These are phyloP conservation scores for Micromussa lordhowensis DNA, from an alignment of 92 coral and sea anemone genomes.

Conservation along the genomic window DNA sequence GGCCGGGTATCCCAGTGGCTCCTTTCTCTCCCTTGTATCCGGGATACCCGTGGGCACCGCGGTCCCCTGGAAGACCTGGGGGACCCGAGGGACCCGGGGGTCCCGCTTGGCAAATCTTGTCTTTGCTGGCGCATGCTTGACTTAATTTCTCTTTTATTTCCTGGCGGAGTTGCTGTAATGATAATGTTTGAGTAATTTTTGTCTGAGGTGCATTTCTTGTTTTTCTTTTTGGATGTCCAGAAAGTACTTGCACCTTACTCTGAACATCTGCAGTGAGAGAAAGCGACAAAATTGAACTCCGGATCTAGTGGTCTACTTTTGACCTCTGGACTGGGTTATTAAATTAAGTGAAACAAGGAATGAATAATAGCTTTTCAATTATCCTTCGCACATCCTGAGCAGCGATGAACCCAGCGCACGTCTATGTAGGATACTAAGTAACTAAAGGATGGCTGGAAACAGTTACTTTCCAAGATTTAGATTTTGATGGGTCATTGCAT, in stretches of 20 bases:
- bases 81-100: constrained; percentile 20
- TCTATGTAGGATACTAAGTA: too few species aligned
- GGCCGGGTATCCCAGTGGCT: constrained; percentile 47
- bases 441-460: too few species aligned
- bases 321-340: too few species aligned
- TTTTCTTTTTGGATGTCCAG: not conserved
- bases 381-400: too few species aligned
- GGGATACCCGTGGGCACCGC: constrained; percentile 21
- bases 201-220: not conserved
- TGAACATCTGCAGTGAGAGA: not conserved
- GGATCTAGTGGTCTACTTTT: too few species aligned
- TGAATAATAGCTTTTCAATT: too few species aligned
- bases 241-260: not conserved
- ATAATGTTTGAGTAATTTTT: not conserved
- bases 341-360: too few species aligned
- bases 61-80: not conserved
- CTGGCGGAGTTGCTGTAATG: not conserved
- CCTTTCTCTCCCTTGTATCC: constrained; percentile 37
- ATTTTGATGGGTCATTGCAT: too few species aligned
- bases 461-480: too few species aligned
- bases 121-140: constrained; percentile 2
- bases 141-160: constrained; percentile 19
- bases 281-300: too few species aligned
- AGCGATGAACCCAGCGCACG: too few species aligned
- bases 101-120: constrained; percentile 15